These are phyloP conservation scores for Drosophila nr. fundita DNA, from an alignment of 2,888 invertebrate species.

Conservation along the genomic window DNA sequence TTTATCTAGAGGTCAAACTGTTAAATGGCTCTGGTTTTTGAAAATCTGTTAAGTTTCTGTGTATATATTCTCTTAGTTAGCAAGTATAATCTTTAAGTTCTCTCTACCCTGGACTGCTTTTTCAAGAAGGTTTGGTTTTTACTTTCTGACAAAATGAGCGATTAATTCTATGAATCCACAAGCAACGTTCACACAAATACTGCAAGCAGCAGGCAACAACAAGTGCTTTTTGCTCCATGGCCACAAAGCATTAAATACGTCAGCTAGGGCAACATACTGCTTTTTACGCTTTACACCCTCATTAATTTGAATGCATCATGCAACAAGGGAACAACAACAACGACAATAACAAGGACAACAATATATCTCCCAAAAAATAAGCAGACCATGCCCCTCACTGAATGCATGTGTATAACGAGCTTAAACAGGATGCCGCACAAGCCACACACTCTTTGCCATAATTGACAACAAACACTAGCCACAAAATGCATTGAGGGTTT, in stretches of 20 bases:
- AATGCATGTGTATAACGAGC: neutral
- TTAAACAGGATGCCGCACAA: neutral
- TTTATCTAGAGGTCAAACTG: neutral
- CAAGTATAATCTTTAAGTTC: neutral
- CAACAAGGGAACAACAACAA: constrained; percentile 8
- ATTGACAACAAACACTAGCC: neutral
- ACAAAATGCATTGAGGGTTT: neutral
- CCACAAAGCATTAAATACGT: neutral
- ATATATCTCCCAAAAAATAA: neutral
- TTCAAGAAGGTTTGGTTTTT: neutral
- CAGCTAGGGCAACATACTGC: constrained; percentile 1
- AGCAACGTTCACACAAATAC: neutral
- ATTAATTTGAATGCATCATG: constrained; percentile 17
- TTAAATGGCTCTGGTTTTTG: neutral
- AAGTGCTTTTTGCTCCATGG: too few species aligned
- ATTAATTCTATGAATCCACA: neutral
- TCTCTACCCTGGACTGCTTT: neutral
- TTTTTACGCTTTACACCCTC: neutral
- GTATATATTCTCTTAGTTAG: neutral
- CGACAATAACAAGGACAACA: neutral
- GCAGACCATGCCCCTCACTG: neutral
- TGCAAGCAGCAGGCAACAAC: neutral
- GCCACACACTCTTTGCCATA: neutral
- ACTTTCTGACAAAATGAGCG: neutral
- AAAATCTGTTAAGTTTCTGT: neutral